These are phyloP conservation scores for Cladopsammia gracilis DNA, from an alignment of 64 coral and sea anemone genomes.

Conservation along the genomic window DNA sequence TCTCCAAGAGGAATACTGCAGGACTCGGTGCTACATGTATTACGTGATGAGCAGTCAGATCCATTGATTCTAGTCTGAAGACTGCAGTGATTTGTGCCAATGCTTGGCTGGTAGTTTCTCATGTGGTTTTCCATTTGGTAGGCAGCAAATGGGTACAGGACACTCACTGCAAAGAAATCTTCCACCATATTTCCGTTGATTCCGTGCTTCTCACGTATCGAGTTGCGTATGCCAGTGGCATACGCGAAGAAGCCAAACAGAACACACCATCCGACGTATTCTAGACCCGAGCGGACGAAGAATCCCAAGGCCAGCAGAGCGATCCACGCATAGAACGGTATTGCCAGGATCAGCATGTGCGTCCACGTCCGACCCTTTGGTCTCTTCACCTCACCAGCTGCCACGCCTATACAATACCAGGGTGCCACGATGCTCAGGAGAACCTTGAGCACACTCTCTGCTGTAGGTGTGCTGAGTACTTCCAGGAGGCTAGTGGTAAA, in stretches of 20 bases:
- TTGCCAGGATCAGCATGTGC: conserved; percentile 59
- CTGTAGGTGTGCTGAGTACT: neutral
- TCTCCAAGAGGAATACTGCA: conserved; percentile 21
- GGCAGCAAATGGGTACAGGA: conserved; percentile 41
- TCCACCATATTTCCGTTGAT: conserved; percentile 54
- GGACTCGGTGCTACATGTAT: neutral
- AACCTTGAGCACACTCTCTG: neutral
- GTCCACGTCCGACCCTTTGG: neutral
- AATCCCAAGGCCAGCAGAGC: neutral
- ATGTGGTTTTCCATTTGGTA: conserved; percentile 49
- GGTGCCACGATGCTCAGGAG: conserved; percentile 45
- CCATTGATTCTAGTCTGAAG: neutral
- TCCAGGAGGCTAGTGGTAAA: conserved; percentile 54
- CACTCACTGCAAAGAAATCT: conserved; percentile 36
- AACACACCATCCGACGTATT: conserved; percentile 44
- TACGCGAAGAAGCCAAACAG: conserved; percentile 64
- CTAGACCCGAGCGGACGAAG: neutral
- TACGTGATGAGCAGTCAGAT: neutral
- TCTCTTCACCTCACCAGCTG: conserved; percentile 15
- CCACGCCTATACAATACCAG: conserved; percentile 55
- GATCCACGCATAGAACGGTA: conserved; percentile 62
- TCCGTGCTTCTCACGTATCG: conserved; percentile 43
- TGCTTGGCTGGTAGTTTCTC: neutral
- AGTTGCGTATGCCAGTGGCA: conserved; percentile 21
- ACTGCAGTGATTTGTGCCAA: no score